Base-by-base conservation (phyloP, 2,888 invertebrate genomes). In the Pachycephus smyrnensis region DNA sequence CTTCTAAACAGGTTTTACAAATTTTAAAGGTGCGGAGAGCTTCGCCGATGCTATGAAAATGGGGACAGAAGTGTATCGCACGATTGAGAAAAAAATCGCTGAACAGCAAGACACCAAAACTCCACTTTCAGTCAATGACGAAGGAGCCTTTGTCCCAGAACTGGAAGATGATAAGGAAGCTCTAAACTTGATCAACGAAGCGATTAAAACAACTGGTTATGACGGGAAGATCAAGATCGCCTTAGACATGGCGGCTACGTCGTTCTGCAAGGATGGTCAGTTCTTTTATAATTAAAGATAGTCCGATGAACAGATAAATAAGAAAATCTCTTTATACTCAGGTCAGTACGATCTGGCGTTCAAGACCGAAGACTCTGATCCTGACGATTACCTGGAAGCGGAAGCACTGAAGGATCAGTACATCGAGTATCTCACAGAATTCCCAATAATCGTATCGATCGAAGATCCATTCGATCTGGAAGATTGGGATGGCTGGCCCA, bases 401-500 rank as follows among this genome's bases (percentile, higher is more conserved):
- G 88, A 89, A 15, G 87, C 85, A 0, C 73, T 91, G 15, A 82
- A 79, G 11, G 87, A 90, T 15, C 85, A 85, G 31, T 91, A 90
- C 75, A 74, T 84, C 1, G 88, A 88, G 33, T 84, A 89, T 4
- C 12, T 90, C 0, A 73, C 78, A 0, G 88, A 88, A 73, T 90
- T 83, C 68, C 89, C 90, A 1, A 77, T 77, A 0, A 76, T 91
- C n/a, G 83, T 89, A 3, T 90, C 90, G 6, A 84, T 91, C 76
- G 89, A 90, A 77, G 91, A 91, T 83, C 91, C 91, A 0, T 90
- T 91, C 76, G 88, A 88, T 77, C 83, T 83, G 68, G 89, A 90
- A 12, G 90, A 91, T 40, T 89, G 88, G 88, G 88, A 90, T 0
- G 83, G 86, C n/a, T 91, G 91, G 91, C 79, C 86, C 0, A 82